These are phyloP conservation scores for Platycnemis pennipes DNA, from an alignment of 2,888 invertebrate genomes.

Conservation along the genomic window DNA sequence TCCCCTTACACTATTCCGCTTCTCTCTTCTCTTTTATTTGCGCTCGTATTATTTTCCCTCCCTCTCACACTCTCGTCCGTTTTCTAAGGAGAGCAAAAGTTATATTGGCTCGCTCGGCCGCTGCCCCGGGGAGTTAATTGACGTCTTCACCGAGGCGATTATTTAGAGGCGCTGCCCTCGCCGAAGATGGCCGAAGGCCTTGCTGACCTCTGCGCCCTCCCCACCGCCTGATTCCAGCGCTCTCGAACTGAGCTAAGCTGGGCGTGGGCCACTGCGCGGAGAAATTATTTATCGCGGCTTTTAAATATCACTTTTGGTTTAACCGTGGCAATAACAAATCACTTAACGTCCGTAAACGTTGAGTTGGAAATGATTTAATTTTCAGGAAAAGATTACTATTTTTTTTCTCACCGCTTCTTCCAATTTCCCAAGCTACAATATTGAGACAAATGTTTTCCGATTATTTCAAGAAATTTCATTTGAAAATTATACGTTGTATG, in stretches of 20 bases:
- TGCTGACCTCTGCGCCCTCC: not conserved
- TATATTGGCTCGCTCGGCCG: not conserved
- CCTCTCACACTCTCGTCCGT: not conserved
- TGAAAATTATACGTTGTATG: not conserved
- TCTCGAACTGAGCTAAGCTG: not conserved
- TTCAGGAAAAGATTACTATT: not conserved
- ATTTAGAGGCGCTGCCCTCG: not conserved
- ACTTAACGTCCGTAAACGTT: not conserved
- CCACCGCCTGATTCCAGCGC: not conserved
- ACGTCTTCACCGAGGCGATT: constrained; percentile 36
- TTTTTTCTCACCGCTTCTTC: not conserved
- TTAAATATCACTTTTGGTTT: not conserved
- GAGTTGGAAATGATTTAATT: constrained; percentile 14
- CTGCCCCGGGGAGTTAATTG: constrained; percentile 21
- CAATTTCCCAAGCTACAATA: not conserved
- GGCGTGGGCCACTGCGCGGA: not conserved
- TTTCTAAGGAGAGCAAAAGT: constrained; percentile 35
- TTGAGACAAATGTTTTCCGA: not conserved
- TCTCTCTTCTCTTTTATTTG: not conserved
- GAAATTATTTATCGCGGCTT: constrained; percentile 21
- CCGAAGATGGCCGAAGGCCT: not conserved
- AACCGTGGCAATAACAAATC: constrained; percentile 19
- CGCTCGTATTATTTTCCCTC: not conserved
- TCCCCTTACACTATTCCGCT: not conserved
- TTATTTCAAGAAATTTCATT: not conserved